These are phyloP conservation scores for Melipona bicolor DNA, from an alignment of 2,888 invertebrate genomes.

Conservation along the genomic window DNA sequence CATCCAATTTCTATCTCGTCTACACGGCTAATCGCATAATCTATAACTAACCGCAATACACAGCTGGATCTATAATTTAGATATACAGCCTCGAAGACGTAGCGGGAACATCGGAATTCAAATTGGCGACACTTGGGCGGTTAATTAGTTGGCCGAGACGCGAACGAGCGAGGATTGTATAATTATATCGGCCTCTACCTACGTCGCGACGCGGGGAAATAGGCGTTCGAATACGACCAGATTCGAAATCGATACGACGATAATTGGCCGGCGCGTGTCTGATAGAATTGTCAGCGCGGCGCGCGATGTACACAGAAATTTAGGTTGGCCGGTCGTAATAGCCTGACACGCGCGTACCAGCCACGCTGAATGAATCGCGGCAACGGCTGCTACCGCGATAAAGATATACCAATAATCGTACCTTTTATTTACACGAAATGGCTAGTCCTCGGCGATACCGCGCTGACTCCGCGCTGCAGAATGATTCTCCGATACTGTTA, in stretches of 20 bases:
- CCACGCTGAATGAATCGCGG: conserved; percentile 21
- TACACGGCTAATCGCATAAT: not conserved
- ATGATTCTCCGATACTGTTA: conserved; percentile 7
- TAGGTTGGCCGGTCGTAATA: conserved; percentile 38
- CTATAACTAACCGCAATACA: not conserved
- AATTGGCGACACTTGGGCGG: conserved; percentile 47
- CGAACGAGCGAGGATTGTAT: conserved; percentile 10
- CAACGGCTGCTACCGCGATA: conserved; percentile 26
- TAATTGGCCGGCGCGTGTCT: conserved; percentile 55
- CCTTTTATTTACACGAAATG: conserved; percentile 41
- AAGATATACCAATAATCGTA: conserved; percentile 45
- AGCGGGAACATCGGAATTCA: not conserved
- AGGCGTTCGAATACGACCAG: conserved; percentile 39
- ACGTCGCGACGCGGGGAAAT: not conserved
- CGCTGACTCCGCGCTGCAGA: not conserved
- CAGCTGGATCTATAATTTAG: not conserved
- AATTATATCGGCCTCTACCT: conserved; percentile 53
- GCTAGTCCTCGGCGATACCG: not conserved
- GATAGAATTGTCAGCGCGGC: conserved; percentile 54
- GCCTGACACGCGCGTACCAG: conserved; percentile 32
- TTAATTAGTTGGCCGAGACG: conserved; percentile 32
- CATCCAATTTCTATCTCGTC: not conserved
- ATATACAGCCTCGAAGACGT: not conserved
- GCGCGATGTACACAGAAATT: conserved; percentile 41
- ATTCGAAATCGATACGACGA: conserved; percentile 60